Evolutionary conservation across 2,113 vertebrate species (phyloP).

Genomic region (Stegostoma tigrinum): DNA sequence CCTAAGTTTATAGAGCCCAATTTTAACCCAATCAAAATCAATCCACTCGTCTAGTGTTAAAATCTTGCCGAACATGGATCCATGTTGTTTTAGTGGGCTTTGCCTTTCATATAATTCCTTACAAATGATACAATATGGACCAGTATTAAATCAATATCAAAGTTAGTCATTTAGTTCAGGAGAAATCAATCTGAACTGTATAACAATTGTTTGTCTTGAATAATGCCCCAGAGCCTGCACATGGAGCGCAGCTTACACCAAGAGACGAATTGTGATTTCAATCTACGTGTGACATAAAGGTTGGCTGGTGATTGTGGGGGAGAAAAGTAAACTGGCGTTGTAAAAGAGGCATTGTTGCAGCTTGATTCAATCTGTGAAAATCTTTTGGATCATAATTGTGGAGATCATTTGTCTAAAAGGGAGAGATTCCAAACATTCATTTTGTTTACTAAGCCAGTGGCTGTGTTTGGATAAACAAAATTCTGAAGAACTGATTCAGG

Average conservation of each 20-base stretch:
- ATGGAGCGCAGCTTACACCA: not conserved
- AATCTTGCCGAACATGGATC: not conserved
- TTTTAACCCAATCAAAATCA: not conserved
- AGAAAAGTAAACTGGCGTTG: not conserved
- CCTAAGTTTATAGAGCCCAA: not conserved
- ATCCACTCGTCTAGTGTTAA: not conserved
- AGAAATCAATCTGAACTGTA: not conserved
- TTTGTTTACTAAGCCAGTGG: not conserved
- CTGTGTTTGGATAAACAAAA: not conserved
- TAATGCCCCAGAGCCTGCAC: not conserved
- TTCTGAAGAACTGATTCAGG: constrained; percentile 8
- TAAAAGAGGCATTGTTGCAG: not conserved
- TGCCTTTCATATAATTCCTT: not conserved
- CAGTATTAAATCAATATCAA: not conserved
- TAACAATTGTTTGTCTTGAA: not conserved
- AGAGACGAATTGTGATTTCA: not conserved
- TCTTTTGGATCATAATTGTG: too few species aligned
- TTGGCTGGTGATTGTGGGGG: not conserved
- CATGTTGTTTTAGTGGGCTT: not conserved
- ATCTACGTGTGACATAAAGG: not conserved
- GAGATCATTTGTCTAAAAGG: not conserved
- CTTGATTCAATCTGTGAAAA: not conserved
- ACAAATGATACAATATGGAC: not conserved
- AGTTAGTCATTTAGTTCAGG: too few species aligned
- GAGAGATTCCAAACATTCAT: not conserved